Base-by-base conservation (phyloP, 2,888 invertebrate species). In the Erebia ligea region DNA sequence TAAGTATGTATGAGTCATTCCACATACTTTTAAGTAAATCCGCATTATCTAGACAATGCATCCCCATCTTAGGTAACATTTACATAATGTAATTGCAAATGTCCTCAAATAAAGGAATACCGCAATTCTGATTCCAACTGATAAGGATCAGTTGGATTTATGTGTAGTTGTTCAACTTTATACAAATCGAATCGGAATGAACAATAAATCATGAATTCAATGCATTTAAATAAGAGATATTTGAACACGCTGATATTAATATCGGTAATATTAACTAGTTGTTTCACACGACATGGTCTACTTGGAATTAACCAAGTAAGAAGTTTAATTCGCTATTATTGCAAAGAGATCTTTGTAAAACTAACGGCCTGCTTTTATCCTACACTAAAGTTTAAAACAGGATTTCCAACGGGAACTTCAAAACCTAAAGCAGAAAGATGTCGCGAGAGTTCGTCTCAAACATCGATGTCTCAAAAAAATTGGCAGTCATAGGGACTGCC, bases 181-280 rank as follows among this genome's bases (percentile, higher is more conserved):
- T 19, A 62, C 21, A 21, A 62, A 48, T 48, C 6, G 45, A 64
- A 57, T n/a, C 34, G 57, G 50, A 21, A 58, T 34, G 62, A 17
- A 19, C 21, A 21, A 64, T 73, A 73, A 73, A 71, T 73, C 64
- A 48, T 21, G 25, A 56, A 67, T 65, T 67, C 69, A 70, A 73
- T 71, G 67, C 66, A 71, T 73, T 73, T 71, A 62, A 71, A 73
- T 52, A 67, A 52, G 58, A 62, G 15, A 52, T 9, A 8, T 13
- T 45, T 19, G 19, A 10, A 63, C 52, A 34, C 17, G 58, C 50
- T 64, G 13, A 62, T 62, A 62, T 21, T 40, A 17, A 21, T 48
- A 62, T 62, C 8, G 25, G 5, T 25, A 15, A 34, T 11, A 17
- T 48, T 48, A 1, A 21, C 21, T 45, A 48, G 19, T 8, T 13